Evolutionary conservation across 2,797 vertebrate genomes (phyloP).

Genomic region (Oreochromis mossambicus): DNA sequence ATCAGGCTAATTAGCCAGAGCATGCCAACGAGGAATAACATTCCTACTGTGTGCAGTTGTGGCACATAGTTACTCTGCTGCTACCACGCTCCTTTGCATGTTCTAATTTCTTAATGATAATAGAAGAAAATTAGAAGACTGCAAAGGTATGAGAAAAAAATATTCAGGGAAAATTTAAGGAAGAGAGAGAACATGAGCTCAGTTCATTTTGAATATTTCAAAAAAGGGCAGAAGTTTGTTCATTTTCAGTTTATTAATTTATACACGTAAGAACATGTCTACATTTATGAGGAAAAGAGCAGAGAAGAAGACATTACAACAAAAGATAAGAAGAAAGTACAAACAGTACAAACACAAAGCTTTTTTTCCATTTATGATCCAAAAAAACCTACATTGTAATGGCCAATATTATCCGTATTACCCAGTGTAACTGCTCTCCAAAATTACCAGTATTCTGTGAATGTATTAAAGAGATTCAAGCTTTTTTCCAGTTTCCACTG

Average conservation of each 20-base stretch:
- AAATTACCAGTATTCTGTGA: not conserved
- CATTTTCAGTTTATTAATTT: not conserved
- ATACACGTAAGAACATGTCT: not conserved
- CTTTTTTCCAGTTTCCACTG: not conserved
- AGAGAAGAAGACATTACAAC: not conserved
- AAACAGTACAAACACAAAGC: not conserved
- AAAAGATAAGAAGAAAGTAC: not conserved
- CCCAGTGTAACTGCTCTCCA: not conserved
- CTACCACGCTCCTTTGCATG: conserved; percentile 75
- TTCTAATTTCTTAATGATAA: conserved; percentile 81
- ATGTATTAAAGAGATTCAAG: not conserved
- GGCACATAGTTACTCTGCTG: conserved; percentile 12
- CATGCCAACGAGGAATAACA: conserved; percentile 80
- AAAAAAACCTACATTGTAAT: not conserved
- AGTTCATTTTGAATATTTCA: not conserved
- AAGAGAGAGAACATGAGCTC: not conserved
- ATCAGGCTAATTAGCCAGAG: conserved; percentile 85
- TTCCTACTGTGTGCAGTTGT: conserved; percentile 53
- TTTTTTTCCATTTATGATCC: not conserved
- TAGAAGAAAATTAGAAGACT: conserved; percentile 71
- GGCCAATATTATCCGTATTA: not conserved
- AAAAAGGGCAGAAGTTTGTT: not conserved
- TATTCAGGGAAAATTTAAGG: not conserved
- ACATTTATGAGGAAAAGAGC: not conserved
- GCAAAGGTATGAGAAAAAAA: conserved; percentile 33